Evolutionary conservation across 1,140 invertebrate species (phyloP).

Genomic region (Brachionus koreanus): DNA sequence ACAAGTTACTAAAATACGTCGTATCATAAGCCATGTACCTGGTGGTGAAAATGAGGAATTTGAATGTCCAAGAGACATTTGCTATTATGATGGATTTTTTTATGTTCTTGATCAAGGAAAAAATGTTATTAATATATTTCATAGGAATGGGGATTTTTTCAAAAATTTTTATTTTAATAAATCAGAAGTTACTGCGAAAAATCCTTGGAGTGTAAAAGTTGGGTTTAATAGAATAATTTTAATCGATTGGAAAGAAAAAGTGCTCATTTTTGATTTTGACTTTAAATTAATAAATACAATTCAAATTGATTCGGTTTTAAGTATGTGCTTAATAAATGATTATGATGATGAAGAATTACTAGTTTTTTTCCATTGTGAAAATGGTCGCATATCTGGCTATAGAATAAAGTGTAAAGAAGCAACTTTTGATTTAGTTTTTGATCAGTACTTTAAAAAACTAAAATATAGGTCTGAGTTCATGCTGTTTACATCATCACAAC

Average conservation of each 20-base stretch:
- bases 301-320: neutral
- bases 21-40: neutral
- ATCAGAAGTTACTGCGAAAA: neutral
- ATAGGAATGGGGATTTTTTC: neutral
- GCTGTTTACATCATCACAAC: neutral
- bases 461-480: conserved; percentile 35
- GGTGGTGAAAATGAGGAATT: conserved; percentile 3
- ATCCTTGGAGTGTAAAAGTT: conserved; percentile 38
- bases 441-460: neutral
- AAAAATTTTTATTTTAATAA: conserved; percentile 15
- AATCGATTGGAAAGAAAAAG: conserved; percentile 36
- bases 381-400: conserved; percentile 1
- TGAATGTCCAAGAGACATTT: conserved; percentile 39
- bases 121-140: conserved; percentile 21
- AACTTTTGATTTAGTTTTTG: neutral
- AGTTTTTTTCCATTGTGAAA: conserved; percentile 15
- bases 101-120: conserved; percentile 39
- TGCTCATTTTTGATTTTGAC: conserved; percentile 19
- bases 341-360: neutral
- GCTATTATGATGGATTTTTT: conserved; percentile 5
- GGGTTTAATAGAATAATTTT: neutral
- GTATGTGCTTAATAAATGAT: conserved; percentile 19
- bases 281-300: neutral
- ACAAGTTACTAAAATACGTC: neutral
- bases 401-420: neutral